Evolutionary conservation across 2,888 invertebrate genomes (phyloP).

Genomic region (Cremastinae sp.): DNA sequence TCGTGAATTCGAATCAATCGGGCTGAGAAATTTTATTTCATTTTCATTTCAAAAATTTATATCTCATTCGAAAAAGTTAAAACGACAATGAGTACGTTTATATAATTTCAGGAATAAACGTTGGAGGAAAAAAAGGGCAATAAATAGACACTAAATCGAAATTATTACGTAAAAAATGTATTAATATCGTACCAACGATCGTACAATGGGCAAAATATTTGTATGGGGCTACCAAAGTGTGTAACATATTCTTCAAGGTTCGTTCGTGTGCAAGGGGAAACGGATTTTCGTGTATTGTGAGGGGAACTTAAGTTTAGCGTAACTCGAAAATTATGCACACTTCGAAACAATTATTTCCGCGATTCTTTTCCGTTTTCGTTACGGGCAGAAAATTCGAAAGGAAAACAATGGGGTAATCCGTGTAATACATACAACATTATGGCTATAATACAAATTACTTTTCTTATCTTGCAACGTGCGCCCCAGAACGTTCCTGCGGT

Average conservation of each 20-base stretch:
- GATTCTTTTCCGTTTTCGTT: constrained; percentile 5
- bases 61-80: no score
- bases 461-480: constrained; percentile 36
- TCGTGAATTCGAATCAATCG: no score
- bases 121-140: background rate
- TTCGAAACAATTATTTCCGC: background rate
- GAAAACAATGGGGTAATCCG: background rate
- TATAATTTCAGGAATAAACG: background rate
- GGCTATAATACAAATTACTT: constrained; percentile 25
- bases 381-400: background rate
- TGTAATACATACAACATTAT: background rate
- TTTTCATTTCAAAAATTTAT: no score
- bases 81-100: no score
- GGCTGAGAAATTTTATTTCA: no score
- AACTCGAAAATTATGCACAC: constrained; percentile 21
- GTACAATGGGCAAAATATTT: constrained; percentile 45
- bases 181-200: constrained; percentile 60
- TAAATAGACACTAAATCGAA: constrained; percentile 12
- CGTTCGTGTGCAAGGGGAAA: background rate
- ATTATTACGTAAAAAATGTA: constrained; percentile 63
- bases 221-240: constrained; percentile 40
- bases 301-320: constrained; percentile 21
- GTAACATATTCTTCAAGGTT: constrained; percentile 26
- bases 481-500: background rate
- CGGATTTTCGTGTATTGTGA: background rate